Percentiles rank a stretch among this genome's conserved stretches.
Evolutionary conservation across 2,113 vertebrate species (phyloP).

Genomic region (Dasypus novemcinctus): DNA sequence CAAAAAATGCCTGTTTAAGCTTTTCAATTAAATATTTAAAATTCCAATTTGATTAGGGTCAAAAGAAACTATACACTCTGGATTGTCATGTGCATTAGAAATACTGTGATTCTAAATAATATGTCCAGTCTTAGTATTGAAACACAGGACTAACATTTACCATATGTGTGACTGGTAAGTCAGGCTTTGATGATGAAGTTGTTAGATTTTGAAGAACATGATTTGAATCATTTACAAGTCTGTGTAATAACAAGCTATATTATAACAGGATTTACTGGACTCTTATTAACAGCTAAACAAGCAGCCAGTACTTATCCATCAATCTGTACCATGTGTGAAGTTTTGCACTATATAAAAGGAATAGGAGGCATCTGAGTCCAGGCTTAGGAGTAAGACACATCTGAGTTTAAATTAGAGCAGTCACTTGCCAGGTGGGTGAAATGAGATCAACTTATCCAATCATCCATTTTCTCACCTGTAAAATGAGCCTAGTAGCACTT

Average conservation of each 20-base stretch:
- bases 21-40: background rate
- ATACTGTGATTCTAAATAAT: background rate
- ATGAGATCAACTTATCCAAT: background rate
- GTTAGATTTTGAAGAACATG: conserved; percentile 64
- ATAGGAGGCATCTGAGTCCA: background rate
- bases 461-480: background rate
- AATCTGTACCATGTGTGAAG: conserved; percentile 13
- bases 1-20: background rate
- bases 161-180: conserved; percentile 56
- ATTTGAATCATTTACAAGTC: conserved; percentile 75
- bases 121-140: background rate
- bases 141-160: background rate
- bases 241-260: conserved; percentile 68
- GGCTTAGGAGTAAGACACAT: background rate
- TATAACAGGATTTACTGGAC: conserved; percentile 60
- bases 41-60: background rate
- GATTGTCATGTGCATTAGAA: background rate
- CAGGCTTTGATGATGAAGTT: conserved; percentile 61
- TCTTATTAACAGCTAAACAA: conserved; percentile 50
- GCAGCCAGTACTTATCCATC: conserved; percentile 32
- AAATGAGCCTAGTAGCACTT: background rate
- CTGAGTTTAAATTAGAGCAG: background rate
- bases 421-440: background rate
- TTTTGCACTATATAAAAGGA: conserved; percentile 7
- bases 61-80: background rate